phyloP scores from a whole-genome alignment of 2,888 invertebrate genomes.

The Phaedon cochleariae region DNA sequence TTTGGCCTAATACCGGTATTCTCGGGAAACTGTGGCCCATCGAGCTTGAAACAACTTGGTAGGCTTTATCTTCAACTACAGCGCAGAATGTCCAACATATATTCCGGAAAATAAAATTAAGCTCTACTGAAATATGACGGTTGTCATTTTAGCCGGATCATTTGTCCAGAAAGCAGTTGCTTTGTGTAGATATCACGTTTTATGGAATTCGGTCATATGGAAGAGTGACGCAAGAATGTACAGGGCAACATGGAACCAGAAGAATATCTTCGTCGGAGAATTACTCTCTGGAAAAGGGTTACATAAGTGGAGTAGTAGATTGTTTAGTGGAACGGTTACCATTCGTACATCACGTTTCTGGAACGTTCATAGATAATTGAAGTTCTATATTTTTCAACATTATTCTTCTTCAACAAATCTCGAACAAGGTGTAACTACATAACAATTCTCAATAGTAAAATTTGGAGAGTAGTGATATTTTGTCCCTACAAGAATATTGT shows the following conservation, averaged over 20 bases:
- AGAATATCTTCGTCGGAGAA: background rate
- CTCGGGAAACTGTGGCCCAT: constrained; percentile 49
- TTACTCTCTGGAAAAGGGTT: no score
- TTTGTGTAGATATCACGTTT: background rate
- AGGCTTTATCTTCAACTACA: constrained; percentile 53
- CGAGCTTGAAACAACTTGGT: constrained; percentile 42
- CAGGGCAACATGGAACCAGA: background rate
- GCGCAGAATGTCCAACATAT: constrained; percentile 54
- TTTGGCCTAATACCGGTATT: constrained; percentile 33
- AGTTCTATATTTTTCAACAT: no score
- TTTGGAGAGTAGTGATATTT: no score
- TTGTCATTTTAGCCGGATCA: constrained; percentile 49
- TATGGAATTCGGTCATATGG: background rate
- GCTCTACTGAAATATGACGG: constrained; percentile 52
- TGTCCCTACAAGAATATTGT: no score
- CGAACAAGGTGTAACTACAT: no score
- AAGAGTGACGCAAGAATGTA: no score
- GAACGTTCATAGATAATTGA: no score
- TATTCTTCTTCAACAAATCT: no score
- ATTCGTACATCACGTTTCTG: no score
- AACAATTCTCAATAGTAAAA: no score
- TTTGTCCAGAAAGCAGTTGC: constrained; percentile 45
- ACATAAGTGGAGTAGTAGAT: no score
- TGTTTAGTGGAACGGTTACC: no score
- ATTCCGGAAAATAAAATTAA: constrained; percentile 55